These are phyloP conservation scores for Proterorhinus semilunaris DNA, from an alignment of 2,113 vertebrate genomes.

Conservation along the genomic window DNA sequence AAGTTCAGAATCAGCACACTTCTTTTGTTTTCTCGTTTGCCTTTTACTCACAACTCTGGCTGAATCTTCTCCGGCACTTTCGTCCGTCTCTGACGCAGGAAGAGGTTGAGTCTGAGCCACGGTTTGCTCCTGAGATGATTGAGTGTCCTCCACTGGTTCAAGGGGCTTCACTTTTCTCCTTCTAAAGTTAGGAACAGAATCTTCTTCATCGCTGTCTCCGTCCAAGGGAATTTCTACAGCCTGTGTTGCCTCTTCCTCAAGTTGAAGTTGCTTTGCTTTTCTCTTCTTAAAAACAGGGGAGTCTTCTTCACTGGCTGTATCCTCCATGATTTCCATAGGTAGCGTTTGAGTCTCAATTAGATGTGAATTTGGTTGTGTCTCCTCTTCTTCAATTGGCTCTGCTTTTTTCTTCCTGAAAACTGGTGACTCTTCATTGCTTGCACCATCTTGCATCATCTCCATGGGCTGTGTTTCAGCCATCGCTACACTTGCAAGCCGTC, in stretches of 20 bases:
- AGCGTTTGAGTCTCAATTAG: background rate
- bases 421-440: background rate
- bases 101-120: conserved; percentile 32
- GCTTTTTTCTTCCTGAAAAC: too few relatives aligned
- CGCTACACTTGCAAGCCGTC: background rate
- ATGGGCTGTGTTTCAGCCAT: background rate
- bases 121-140: conserved; percentile 6
- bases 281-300: conserved; percentile 3
- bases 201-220: conserved; percentile 8
- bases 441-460: background rate
- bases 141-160: conserved; percentile 30
- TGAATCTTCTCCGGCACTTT: background rate
- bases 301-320: conserved; percentile 1
- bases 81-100: background rate
- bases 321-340: background rate
- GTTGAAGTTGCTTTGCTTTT: conserved; percentile 9
- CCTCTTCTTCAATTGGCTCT: conserved; percentile 5
- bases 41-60: background rate
- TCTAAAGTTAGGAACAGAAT: background rate
- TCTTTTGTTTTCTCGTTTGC: background rate
- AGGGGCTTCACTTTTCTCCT: conserved; percentile 14
- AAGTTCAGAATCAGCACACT: background rate
- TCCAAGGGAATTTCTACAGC: background rate
- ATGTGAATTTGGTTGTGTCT: conserved; percentile 22
- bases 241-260: conserved; percentile 42